These are phyloP conservation scores for Trididemnum clinides DNA, from an alignment of 23 tunicate species.

Conservation along the genomic window DNA sequence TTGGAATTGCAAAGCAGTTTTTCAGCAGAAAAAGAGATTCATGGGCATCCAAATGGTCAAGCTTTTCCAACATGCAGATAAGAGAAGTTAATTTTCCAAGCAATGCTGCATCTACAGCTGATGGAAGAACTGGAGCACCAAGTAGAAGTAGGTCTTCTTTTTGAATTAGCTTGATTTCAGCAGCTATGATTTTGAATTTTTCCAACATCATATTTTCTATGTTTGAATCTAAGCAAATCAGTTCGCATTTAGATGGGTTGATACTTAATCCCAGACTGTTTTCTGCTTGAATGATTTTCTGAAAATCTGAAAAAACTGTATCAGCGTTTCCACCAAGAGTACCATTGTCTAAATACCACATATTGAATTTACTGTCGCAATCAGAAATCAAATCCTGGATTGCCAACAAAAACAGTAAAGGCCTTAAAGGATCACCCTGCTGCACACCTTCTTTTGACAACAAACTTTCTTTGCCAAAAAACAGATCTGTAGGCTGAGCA, in stretches of 20 bases:
- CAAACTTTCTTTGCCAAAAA: neutral
- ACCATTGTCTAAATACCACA: conserved; percentile 5
- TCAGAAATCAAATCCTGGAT: neutral
- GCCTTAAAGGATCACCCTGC: neutral
- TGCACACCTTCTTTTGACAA: conserved; percentile 11
- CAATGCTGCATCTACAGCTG: neutral
- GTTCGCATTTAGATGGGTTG: neutral
- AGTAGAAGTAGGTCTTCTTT: neutral
- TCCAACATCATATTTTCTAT: neutral
- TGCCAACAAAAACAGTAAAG: conserved; percentile 1
- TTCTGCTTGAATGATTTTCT: neutral
- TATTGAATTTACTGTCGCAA: neutral
- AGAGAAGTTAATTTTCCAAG: neutral
- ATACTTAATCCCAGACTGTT: conserved; percentile 1
- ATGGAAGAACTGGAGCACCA: conserved; percentile 3
- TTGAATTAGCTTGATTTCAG: neutral
- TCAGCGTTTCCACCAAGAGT: neutral
- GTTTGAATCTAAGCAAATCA: neutral
- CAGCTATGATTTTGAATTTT: neutral
- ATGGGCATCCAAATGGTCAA: neutral
- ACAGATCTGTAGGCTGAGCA: neutral
- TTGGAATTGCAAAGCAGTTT: conserved; percentile 8
- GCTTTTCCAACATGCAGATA: neutral
- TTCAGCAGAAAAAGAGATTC: neutral
- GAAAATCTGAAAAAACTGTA: neutral